A percentile compares a stretch with the other conserved stretches of the same genome.
Conservation (phyloP, 1,140 invertebrate genomes). For the Drosophila quadrilineata region DNA sequence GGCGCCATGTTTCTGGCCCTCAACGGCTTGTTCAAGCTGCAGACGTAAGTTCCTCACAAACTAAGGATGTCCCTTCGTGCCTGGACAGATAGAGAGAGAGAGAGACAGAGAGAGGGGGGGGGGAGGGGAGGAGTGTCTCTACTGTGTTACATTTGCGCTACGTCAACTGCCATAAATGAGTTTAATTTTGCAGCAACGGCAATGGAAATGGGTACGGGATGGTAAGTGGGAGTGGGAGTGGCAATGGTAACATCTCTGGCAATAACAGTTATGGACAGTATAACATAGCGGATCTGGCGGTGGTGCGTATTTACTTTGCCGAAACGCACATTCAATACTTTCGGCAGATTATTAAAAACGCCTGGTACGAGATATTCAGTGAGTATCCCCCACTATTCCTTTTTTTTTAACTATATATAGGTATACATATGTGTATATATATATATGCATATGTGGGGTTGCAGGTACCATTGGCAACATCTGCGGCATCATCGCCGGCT, state of each 20-base stretch:
- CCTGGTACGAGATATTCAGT: conserved; percentile 73
- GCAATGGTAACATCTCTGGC: conserved; percentile 19
- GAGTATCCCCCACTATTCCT: conserved; percentile 39
- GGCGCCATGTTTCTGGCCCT: conserved; percentile 54
- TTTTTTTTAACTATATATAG: conserved; percentile 9
- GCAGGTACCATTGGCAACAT: conserved; percentile 78
- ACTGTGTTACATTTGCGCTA: conserved; percentile 8
- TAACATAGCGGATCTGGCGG: conserved; percentile 48
- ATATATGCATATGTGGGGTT: conserved; percentile 8
- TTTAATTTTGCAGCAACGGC: conserved; percentile 66
- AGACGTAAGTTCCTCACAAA: conserved; percentile 39
- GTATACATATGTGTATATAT: conserved; percentile 5
- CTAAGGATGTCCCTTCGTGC: no score
- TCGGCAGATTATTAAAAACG: conserved; percentile 75
- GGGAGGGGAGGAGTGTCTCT: neutral
- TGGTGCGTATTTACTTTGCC: conserved; percentile 73
- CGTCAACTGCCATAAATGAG: conserved; percentile 40
- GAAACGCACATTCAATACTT: conserved; percentile 76
- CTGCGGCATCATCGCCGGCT: conserved; percentile 77
- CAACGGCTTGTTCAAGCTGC: conserved; percentile 14
- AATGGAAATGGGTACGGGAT: no score
- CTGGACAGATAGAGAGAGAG: no score
- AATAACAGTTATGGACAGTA: conserved; percentile 17
- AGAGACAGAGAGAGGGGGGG: no score
- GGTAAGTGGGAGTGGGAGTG: no score